phyloP scores from a whole-genome alignment of 2,113 vertebrate genomes.

The Petaurus breviceps region DNA sequence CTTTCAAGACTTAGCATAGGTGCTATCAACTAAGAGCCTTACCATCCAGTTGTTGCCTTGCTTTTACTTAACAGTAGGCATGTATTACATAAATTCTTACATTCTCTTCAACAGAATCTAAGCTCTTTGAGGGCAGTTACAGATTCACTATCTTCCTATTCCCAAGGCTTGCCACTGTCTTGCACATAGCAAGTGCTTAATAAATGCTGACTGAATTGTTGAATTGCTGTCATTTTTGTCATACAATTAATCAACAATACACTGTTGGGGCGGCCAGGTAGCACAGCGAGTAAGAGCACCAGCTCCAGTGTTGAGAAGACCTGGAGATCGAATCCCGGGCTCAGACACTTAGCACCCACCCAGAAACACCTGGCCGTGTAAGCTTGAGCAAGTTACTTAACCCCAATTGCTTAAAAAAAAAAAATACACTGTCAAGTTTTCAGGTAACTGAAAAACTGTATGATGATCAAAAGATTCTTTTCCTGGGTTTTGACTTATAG shows the following conservation, averaged over 20 bases:
- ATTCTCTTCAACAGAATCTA: background rate
- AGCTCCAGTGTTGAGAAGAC: too few species aligned
- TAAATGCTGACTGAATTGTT: background rate
- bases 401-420: too few species aligned
- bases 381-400: too few species aligned
- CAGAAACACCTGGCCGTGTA: too few species aligned
- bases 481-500: background rate
- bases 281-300: too few species aligned
- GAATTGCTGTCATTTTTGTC: background rate
- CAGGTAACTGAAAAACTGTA: background rate
- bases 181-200: background rate
- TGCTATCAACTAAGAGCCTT: background rate
- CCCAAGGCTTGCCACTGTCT: background rate
- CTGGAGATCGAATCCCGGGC: too few species aligned
- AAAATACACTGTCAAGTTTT: background rate
- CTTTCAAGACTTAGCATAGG: background rate
- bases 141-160: background rate
- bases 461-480: background rate
- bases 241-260: background rate
- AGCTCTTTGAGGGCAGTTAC: background rate
- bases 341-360: too few species aligned
- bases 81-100: background rate
- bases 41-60: background rate
- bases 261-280: too few species aligned
- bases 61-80: background rate